A percentile compares a stretch with the other conserved stretches of the same genome.
Conservation (phyloP, 2,113 vertebrate genomes). For the Zosterops pallidus region DNA sequence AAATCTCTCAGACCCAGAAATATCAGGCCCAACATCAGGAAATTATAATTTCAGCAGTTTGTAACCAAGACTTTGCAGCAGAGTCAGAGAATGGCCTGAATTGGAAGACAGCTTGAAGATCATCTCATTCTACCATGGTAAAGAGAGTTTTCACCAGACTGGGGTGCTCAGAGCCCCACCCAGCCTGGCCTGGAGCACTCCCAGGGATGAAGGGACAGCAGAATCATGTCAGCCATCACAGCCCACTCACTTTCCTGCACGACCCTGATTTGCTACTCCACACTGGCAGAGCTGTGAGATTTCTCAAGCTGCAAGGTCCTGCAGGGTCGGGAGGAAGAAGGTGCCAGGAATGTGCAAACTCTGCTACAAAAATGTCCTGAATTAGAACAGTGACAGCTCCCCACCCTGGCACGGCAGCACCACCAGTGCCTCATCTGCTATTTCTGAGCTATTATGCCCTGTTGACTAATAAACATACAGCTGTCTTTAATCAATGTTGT, state of each 20-base stretch:
- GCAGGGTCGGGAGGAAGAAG: background rate
- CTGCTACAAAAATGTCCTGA: background rate
- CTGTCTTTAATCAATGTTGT: conserved; percentile 55
- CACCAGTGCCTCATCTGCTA: conserved; percentile 3
- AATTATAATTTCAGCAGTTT: background rate
- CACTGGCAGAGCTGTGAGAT: background rate
- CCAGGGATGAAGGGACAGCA: background rate
- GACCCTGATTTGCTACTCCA: background rate
- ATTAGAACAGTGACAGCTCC: background rate
- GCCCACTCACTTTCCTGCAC: background rate
- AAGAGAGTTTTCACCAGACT: background rate
- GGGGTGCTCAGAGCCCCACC: background rate
- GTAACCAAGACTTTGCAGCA: background rate
- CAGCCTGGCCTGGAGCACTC: background rate
- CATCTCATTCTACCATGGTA: background rate
- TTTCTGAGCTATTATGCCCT: conserved; percentile 44
- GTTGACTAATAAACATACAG: conserved; percentile 60
- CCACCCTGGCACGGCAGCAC: background rate
- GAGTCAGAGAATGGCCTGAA: background rate
- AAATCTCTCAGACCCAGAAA: no score
- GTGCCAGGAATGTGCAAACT: background rate
- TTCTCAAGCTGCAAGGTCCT: background rate
- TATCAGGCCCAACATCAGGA: background rate
- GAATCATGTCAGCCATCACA: background rate
- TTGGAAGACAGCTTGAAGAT: background rate